Base-by-base conservation (phyloP, 2,113 vertebrate species). In the Muntiacus muntjak region DNA sequence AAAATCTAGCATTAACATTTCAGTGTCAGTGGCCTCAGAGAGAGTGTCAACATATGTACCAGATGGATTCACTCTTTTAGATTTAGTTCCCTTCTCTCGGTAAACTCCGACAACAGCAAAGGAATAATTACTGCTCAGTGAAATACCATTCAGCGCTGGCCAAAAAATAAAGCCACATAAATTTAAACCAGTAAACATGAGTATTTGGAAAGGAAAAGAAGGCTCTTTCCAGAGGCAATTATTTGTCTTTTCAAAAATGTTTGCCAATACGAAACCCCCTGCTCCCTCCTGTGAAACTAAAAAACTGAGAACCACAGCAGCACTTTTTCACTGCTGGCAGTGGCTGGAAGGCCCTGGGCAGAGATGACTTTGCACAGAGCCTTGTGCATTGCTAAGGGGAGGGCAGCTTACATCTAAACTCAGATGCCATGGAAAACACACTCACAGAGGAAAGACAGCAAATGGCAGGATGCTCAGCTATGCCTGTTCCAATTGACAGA, bases 161-260 rank as follows among this genome's bases (percentile, higher is more conserved):
- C 96, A 97, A 98, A 96, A 96, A 96, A 93, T 94, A 96, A 94
- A 97, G 86, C 94, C 96, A 91, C 95, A 98, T 96, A 94, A 81
- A 91, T 97, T 98, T 98, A 81, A 97, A 96, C 54, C 71, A 96
- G 93, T 64, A 97, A 95, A 96, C 97, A 96, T 33, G 84, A 96
- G 96, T 92, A 96, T 98, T 94, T 91, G 97, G 95, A 97, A 97
- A 64, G 93, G 78, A 96, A 96, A 93, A 81, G 45, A 97, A 96
- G 84, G 79, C 47, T 98, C 50, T 96, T 97, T 97, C 92, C 96
- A 97, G 91, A 96, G 52, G 85, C 47, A 96, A 96, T 88, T 94
- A 94, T 94, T 97, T 97, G 84, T 96, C 95, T 97, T 71, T 93
- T 96, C 52, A 86, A 89, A 97, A 96, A 89, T 91, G 95, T 96